These are phyloP conservation scores for Porites rus DNA, from an alignment of 92 coral and sea anemone species.

Conservation along the genomic window DNA sequence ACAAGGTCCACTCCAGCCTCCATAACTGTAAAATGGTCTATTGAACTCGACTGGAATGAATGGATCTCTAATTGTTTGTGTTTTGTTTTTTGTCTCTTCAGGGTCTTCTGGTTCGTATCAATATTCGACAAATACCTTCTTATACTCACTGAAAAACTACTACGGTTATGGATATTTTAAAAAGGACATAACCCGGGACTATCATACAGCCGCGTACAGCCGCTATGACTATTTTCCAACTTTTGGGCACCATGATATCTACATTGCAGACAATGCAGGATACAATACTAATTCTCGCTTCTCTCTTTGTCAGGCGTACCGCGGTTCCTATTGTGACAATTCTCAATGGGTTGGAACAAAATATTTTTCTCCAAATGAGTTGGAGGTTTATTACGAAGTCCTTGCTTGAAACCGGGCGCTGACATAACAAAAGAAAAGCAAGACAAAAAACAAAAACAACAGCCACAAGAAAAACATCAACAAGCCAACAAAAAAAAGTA, in stretches of 20 bases:
- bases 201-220: background rate
- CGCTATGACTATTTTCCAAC: background rate
- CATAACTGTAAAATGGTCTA: too few relatives aligned
- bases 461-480: too few relatives aligned
- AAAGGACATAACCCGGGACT: background rate
- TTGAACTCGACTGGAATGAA: too few relatives aligned
- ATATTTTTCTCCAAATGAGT: too few relatives aligned
- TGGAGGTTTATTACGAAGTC: slow-evolving; percentile 10
- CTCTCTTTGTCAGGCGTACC: background rate
- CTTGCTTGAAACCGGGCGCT: too few relatives aligned
- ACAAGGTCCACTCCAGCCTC: too few relatives aligned
- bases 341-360: too few relatives aligned
- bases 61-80: too few relatives aligned
- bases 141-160: slow-evolving; percentile 9
- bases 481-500: too few relatives aligned
- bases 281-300: background rate
- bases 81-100: background rate
- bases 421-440: too few relatives aligned
- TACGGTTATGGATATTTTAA: slow-evolving; percentile 10
- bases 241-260: background rate
- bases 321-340: background rate
- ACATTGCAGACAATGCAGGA: slow-evolving; percentile 1
- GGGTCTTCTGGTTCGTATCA: background rate
- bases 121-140: background rate
- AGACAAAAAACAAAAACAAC: too few relatives aligned